Percentiles rank a stretch among this genome's conserved stretches.
These are phyloP conservation scores for Cryptus viduatorius DNA, from an alignment of 2,888 invertebrate genomes.

Conservation along the genomic window DNA sequence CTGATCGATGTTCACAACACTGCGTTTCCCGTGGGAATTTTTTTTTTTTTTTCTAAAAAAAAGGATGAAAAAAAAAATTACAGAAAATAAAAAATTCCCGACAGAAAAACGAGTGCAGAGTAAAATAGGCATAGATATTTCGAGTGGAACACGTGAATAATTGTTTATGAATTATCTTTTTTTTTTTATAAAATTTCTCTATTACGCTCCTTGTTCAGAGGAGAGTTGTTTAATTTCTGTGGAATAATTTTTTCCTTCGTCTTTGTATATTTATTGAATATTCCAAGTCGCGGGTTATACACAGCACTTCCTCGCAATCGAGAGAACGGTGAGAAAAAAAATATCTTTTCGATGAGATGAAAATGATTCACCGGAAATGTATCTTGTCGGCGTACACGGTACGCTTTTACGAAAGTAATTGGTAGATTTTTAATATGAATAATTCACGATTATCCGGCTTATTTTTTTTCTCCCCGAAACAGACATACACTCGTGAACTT, in stretches of 20 bases:
- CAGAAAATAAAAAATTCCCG: too few species aligned
- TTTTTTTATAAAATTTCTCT: too few species aligned
- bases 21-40: too few species aligned
- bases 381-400: neutral
- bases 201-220: too few species aligned
- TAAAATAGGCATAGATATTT: too few species aligned
- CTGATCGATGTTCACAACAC: too few species aligned
- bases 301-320: constrained; percentile 30
- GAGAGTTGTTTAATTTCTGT: too few species aligned
- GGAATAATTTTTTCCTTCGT: neutral
- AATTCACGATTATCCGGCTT: neutral
- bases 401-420: neutral
- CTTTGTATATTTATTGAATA: constrained; percentile 62
- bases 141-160: too few species aligned
- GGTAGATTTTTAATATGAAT: neutral
- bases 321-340: constrained; percentile 8
- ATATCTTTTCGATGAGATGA: neutral
- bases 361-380: neutral
- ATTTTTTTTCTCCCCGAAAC: neutral
- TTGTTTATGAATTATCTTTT: too few species aligned
- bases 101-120: too few species aligned
- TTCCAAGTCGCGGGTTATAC: constrained; percentile 53
- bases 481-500: neutral
- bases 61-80: too few species aligned
- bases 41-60: too few species aligned